phyloP scores from a whole-genome alignment of 2,888 invertebrate genomes.

The Lobophora halterata region DNA sequence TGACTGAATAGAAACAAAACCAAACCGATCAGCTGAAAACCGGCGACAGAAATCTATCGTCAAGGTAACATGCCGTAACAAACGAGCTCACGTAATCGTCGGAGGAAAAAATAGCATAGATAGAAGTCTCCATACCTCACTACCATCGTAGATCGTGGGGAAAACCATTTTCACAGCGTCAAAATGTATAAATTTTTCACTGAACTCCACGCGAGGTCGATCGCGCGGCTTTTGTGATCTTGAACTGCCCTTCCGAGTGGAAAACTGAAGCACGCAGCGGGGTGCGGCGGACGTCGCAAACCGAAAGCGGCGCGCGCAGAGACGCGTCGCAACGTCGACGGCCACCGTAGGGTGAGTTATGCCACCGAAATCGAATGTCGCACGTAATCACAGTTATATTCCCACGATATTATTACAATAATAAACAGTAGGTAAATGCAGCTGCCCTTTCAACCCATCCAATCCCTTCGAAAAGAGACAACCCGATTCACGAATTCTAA shows the following conservation, averaged over 20 bases:
- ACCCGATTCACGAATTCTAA: constrained; percentile 44
- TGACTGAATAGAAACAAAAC: not conserved
- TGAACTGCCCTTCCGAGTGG: constrained; percentile 78
- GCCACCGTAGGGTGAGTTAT: constrained; percentile 51
- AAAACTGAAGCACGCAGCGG: constrained; percentile 64
- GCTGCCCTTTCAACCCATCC: constrained; percentile 26
- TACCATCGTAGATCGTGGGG: constrained; percentile 66
- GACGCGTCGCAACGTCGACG: constrained; percentile 44
- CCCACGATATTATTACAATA: constrained; percentile 16
- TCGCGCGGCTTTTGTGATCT: constrained; percentile 71
- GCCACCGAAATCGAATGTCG: constrained; percentile 43
- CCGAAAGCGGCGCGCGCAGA: constrained; percentile 66
- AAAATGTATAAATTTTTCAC: constrained; percentile 49
- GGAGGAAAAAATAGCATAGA: constrained; percentile 46
- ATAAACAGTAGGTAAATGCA: constrained; percentile 22
- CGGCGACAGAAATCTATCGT: constrained; percentile 40
- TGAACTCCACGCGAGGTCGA: constrained; percentile 52
- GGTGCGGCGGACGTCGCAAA: constrained; percentile 45
- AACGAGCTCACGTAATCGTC: constrained; percentile 48
- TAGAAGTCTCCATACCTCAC: constrained; percentile 49
- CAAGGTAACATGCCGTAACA: constrained; percentile 43
- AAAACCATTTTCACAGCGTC: constrained; percentile 65
- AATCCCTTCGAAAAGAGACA: constrained; percentile 31
- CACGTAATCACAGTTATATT: constrained; percentile 28
- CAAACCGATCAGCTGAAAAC: constrained; percentile 32